Conservation (phyloP, 1,140 invertebrate genomes). For the Drosophila leontia region DNA sequence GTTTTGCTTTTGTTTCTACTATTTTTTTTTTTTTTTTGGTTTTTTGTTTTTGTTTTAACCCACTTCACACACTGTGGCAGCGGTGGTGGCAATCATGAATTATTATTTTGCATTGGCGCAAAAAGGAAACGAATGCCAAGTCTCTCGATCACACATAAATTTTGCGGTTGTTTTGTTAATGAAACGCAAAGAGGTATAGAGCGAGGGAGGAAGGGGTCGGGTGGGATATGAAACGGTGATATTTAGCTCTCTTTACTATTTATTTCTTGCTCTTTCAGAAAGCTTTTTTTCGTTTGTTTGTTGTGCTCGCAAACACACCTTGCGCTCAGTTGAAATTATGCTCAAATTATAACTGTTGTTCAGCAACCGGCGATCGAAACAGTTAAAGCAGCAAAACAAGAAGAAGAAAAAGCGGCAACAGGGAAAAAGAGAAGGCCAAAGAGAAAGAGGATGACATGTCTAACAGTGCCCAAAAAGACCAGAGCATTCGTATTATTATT, state of each 20-base stretch:
- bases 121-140: constrained; percentile 68
- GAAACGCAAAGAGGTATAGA: constrained; percentile 57
- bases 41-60: constrained; percentile 59
- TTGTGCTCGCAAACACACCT: constrained; percentile 28
- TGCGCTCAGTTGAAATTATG: constrained; percentile 60
- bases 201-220: background rate
- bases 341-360: constrained; percentile 80
- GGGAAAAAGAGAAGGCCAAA: constrained; percentile 12
- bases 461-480: constrained; percentile 39
- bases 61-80: constrained; percentile 66
- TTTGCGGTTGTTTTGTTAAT: constrained; percentile 80
- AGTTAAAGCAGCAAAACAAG: constrained; percentile 58
- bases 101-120: constrained; percentile 65
- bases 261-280: constrained; percentile 26
- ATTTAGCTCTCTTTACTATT: constrained; percentile 45
- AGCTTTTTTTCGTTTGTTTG: constrained; percentile 56
- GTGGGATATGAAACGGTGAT: constrained; percentile 13
- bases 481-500: constrained; percentile 30
- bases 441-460: constrained; percentile 54
- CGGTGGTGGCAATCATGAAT: constrained; percentile 53
- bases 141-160: constrained; percentile 76
- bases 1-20: constrained; percentile 37
- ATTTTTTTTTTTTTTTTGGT: constrained; percentile 18
- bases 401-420: background rate
- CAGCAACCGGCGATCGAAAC: constrained; percentile 68